These are phyloP conservation scores for Clanis bilineata DNA, from an alignment of 2,888 invertebrate genomes.

Conservation along the genomic window DNA sequence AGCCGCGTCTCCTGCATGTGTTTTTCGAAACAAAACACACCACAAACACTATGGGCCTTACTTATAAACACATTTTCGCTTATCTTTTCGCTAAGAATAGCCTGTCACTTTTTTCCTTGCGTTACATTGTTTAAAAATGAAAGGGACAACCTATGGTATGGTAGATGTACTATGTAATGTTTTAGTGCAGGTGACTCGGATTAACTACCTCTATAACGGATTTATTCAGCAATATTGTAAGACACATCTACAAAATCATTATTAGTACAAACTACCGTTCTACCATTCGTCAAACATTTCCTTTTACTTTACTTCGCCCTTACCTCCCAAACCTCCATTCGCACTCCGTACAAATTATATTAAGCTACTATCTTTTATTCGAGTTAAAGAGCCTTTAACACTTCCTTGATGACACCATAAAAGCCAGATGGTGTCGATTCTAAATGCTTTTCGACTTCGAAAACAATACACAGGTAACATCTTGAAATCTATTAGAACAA, in stretches of 20 bases:
- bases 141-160: too few relatives aligned
- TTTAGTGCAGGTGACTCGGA: too few relatives aligned
- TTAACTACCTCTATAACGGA: too few relatives aligned
- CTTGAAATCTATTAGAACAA: not conserved
- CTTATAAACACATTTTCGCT: too few relatives aligned
- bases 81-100: too few relatives aligned
- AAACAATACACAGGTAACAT: not conserved
- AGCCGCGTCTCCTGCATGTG: too few relatives aligned
- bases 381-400: not conserved
- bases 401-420: not conserved
- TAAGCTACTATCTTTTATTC: not conserved
- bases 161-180: too few relatives aligned
- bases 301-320: not conserved
- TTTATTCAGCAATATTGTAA: too few relatives aligned
- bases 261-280: not conserved
- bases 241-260: not conserved
- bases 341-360: not conserved
- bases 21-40: too few relatives aligned
- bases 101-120: too few relatives aligned
- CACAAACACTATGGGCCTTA: too few relatives aligned
- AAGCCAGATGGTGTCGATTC: not conserved
- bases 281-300: not conserved
- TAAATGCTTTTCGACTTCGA: not conserved
- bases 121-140: too few relatives aligned
- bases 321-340: not conserved